Conservation (phyloP, 1,140 invertebrate species). For the Caenorhabditis inopinata region DNA sequence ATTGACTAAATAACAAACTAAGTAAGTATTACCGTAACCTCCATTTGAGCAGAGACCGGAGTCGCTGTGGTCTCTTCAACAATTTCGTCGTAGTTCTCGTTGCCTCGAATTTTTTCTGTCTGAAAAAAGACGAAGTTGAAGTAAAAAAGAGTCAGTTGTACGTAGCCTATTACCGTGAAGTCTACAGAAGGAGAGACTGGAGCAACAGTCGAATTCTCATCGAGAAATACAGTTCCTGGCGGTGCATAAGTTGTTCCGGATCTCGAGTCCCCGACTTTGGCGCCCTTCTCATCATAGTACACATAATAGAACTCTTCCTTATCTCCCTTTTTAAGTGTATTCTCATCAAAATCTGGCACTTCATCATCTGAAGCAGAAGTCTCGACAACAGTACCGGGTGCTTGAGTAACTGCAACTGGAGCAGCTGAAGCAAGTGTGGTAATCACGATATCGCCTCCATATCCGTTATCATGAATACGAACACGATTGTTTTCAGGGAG, state of each 20-base stretch:
- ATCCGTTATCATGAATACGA: slow-evolving; percentile 17
- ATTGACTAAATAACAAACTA: too few species aligned
- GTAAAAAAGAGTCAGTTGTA: too few species aligned
- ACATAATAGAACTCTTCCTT: slow-evolving; percentile 23
- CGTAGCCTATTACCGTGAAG: too few species aligned
- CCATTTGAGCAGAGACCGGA: not conserved
- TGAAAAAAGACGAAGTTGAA: too few species aligned
- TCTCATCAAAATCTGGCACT: slow-evolving; percentile 10
- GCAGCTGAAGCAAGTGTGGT: not conserved
- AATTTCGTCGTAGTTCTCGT: too few species aligned
- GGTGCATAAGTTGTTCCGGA: not conserved
- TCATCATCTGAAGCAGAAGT: not conserved
- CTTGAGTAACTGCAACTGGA: not conserved
- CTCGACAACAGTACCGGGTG: too few species aligned
- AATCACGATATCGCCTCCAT: not conserved
- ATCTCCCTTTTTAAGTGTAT: not conserved
- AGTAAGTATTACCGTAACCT: not conserved
- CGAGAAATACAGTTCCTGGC: not conserved
- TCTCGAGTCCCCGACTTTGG: slow-evolving; percentile 7
- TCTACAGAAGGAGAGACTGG: too few species aligned
- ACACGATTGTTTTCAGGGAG: not conserved
- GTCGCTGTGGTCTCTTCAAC: too few species aligned
- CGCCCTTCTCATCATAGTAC: slow-evolving; percentile 12
- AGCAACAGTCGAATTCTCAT: not conserved
- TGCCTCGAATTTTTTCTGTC: not conserved